Percentiles rank a stretch among this genome's conserved stretches.
Conservation (phyloP, 2,113 vertebrate species). For the Pipa parva region DNA sequence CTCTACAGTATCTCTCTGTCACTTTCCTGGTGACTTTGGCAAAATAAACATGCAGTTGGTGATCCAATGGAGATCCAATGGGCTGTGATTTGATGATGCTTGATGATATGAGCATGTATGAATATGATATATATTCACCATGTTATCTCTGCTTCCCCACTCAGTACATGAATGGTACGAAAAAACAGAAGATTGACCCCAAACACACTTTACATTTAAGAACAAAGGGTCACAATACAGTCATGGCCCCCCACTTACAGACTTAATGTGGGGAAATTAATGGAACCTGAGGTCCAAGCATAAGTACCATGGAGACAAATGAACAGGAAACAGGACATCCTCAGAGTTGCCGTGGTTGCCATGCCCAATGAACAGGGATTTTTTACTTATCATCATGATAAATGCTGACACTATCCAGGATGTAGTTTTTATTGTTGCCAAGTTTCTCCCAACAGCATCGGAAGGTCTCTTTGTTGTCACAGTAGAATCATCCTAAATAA, state of each 20-base stretch:
- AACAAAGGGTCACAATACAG: conserved; percentile 12
- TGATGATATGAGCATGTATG: conserved; percentile 10
- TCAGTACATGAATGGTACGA: neutral
- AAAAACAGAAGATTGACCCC: neutral
- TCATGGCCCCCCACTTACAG: neutral
- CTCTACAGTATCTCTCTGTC: neutral
- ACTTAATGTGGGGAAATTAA: neutral
- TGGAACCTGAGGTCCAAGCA: conserved; percentile 10
- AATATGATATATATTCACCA: conserved; percentile 11
- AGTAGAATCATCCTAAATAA: conserved; percentile 31
- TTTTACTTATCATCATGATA: conserved; percentile 7
- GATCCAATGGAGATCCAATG: neutral
- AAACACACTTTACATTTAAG: neutral
- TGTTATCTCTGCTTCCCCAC: neutral
- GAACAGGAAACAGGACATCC: conserved; percentile 26
- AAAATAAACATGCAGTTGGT: neutral
- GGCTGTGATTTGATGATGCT: conserved; percentile 4
- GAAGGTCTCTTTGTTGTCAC: conserved; percentile 29
- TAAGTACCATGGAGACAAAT: conserved; percentile 23
- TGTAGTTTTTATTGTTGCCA: conserved; percentile 2
- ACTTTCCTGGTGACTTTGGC: conserved; percentile 1
- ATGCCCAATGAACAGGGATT: conserved; percentile 7
- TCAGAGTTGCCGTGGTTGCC: neutral
- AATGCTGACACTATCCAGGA: conserved; percentile 21
- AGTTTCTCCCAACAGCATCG: conserved; percentile 4